Evolutionary conservation across 2,113 vertebrate genomes (phyloP).

Genomic region (Laticauda colubrina): DNA sequence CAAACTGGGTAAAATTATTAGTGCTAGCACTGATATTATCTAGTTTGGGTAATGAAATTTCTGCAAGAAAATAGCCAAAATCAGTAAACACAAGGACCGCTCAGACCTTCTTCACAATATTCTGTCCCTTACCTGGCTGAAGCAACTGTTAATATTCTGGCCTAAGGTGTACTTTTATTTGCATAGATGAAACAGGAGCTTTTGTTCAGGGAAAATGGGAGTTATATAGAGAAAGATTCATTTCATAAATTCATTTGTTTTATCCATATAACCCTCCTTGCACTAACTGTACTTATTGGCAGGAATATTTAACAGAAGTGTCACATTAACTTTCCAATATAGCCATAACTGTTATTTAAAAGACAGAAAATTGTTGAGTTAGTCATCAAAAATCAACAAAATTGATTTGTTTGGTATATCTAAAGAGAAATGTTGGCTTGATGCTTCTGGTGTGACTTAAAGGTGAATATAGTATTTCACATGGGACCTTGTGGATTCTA

Average conservation of each 20-base stretch:
- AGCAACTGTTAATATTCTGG: neutral
- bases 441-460: neutral
- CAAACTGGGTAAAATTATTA: neutral
- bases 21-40: neutral
- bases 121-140: neutral
- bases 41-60: neutral
- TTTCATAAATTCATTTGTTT: neutral
- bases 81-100: neutral
- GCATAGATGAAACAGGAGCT: neutral
- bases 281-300: neutral
- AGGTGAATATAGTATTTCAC: neutral
- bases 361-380: neutral
- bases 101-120: neutral
- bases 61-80: neutral
- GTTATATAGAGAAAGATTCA: neutral
- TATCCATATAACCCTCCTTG: neutral
- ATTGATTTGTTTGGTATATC: neutral
- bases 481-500: neutral
- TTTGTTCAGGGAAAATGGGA: neutral
- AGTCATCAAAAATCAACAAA: neutral
- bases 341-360: neutral
- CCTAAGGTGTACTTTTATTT: neutral
- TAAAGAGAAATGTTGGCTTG: neutral
- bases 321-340: neutral
- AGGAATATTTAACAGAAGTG: neutral